Evolutionary conservation across 2,113 vertebrate genomes (phyloP).

Genomic region (Oreochromis tanganicae): DNA sequence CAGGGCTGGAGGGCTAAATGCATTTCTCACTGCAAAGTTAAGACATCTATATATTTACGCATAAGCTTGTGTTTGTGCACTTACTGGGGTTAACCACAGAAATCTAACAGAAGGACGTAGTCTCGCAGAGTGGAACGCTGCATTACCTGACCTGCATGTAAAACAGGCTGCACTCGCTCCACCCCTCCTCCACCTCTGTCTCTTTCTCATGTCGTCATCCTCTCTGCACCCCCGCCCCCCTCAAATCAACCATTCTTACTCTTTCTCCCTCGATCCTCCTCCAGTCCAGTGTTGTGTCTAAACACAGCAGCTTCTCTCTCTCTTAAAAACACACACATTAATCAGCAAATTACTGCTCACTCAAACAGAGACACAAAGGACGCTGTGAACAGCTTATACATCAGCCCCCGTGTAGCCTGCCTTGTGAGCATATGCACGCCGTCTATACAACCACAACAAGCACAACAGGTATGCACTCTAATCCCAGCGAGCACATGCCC

Average conservation of each 20-base stretch:
- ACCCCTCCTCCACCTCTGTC: conserved; percentile 45
- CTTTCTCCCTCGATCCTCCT: not conserved
- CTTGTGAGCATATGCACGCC: conserved; percentile 29
- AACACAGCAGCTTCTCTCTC: not conserved
- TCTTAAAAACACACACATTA: not conserved
- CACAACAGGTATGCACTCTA: conserved; percentile 50
- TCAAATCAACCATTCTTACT: conserved; percentile 29
- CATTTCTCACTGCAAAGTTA: not conserved
- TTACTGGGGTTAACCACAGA: conserved; percentile 3
- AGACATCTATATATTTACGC: not conserved
- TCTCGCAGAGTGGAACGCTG: conserved; percentile 42
- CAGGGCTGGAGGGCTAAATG: not conserved
- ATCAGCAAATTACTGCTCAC: not conserved
- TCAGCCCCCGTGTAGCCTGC: conserved; percentile 1
- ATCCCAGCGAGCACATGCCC: conserved; percentile 21
- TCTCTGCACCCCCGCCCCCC: conserved; percentile 14
- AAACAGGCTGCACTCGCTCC: conserved; percentile 59
- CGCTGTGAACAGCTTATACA: not conserved
- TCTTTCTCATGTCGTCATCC: conserved; percentile 61
- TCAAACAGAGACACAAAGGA: not conserved
- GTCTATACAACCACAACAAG: conserved; percentile 63
- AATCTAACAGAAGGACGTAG: conserved; percentile 41
- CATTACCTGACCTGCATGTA: conserved; percentile 75
- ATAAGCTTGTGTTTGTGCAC: not conserved
- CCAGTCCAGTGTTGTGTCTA: not conserved